Evolutionary conservation across 1,140 invertebrate species (phyloP).

Genomic region (Neocloeon triangulifer): DNA sequence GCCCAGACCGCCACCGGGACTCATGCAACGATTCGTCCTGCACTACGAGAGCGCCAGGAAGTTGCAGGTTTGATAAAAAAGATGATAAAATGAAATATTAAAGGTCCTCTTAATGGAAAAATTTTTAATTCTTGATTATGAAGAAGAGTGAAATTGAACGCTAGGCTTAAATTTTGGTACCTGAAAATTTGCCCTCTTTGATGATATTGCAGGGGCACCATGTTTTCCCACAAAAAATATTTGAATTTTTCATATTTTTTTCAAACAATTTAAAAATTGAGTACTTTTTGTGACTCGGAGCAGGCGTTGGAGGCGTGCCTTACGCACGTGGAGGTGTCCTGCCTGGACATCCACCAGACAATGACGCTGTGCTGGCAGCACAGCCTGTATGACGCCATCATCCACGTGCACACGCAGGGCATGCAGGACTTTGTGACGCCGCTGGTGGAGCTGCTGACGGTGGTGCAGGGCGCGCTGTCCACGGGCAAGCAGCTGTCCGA

Average conservation of each 20-base stretch:
- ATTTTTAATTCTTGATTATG: no score
- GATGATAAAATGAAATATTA: no score
- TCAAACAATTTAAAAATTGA: constrained; percentile 3
- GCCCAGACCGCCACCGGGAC: constrained; percentile 28
- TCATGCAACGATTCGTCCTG: constrained; percentile 40
- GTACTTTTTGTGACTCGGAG: constrained; percentile 15
- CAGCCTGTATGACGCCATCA: constrained; percentile 64
- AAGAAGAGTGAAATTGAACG: no score
- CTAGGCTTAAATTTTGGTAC: no score
- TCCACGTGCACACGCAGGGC: constrained; percentile 71
- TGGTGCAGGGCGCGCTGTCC: constrained; percentile 20
- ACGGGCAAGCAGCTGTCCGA: constrained; percentile 14
- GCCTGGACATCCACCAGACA: constrained; percentile 73
- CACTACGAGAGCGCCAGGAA: constrained; percentile 29
- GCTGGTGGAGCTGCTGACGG: constrained; percentile 48
- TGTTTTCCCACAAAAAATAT: no score
- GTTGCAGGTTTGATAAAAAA: no score
- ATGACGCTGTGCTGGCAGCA: constrained; percentile 57
- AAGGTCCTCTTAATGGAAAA: no score
- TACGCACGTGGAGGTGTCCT: constrained; percentile 58
- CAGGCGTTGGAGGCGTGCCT: constrained; percentile 56
- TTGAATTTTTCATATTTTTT: no score
- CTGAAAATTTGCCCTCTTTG: no score
- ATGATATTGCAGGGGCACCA: no score
- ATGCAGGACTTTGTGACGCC: constrained; percentile 65